Evolutionary conservation across 1,140 invertebrate species (phyloP), one percentile per base, ranked within the genome.

Genomic region (Solenopsis fugax): DNA sequence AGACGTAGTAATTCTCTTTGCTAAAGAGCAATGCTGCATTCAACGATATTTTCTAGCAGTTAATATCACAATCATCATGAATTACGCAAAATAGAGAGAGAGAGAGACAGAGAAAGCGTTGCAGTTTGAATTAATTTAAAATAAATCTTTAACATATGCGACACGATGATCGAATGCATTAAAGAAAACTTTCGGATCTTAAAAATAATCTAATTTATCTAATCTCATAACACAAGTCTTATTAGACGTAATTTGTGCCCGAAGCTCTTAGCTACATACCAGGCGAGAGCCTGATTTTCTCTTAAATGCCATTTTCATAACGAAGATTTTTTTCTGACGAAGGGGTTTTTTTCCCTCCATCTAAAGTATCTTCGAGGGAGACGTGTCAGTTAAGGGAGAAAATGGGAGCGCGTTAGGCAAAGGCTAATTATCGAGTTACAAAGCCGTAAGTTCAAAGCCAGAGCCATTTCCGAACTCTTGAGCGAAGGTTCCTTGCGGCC

Each of bases 391-490:
- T 60, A 72, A 71, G 65, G 4, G 18, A 21, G 80, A 75, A 84
- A 84, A 84, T 75, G 69, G 13, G 24, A 24, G n/a, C 69, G 13
- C 54, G 54, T 71, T 69, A 69, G 45, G 45, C 37, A 56, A 71
- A 64, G 48, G 69, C 80, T 84, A 84, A 84, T 84, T 84, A 73
- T 84, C 69, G 24, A 62, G 80, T 84, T 84, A 84, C 54, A 73
- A 73, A 84, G 80, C 54, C 54, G n/a, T 75, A 62, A 75, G 69
- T 73, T 73, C 54, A 60, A 73, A 84, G 69, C 69, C 69, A 13
- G 10, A 29, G 54, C 37, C 80, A 84, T 84, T 75, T 50, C 54
- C 54, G 54, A 82, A 82, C 48, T 81, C 77, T 56, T 54, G 77
- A 37, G 24, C 24, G 67, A 60, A 48, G 41, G 24, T 56, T 75